These are phyloP conservation scores for Hydrotaea diabolus DNA, from an alignment of 2,888 invertebrate genomes.

Conservation along the genomic window DNA sequence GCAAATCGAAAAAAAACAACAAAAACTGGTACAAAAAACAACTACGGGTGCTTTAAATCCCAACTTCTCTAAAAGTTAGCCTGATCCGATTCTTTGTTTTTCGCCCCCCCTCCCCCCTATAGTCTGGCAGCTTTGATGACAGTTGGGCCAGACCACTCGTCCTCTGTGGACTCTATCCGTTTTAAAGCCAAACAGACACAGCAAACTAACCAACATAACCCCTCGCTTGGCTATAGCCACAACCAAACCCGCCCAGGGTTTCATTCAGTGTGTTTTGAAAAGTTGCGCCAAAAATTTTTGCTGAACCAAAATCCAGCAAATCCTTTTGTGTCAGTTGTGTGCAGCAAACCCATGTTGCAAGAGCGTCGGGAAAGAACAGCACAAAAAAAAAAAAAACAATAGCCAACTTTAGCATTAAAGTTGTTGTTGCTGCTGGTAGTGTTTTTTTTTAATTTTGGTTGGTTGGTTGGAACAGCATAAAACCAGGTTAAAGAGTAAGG, in stretches of 20 bases:
- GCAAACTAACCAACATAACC: background rate
- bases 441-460: too few species aligned
- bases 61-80: constrained; percentile 33
- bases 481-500: constrained; percentile 53
- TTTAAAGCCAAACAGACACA: background rate
- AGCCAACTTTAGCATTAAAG: background rate
- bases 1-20: constrained; percentile 5
- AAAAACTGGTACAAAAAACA: background rate
- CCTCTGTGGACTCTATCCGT: background rate
- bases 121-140: constrained; percentile 57
- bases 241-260: background rate
- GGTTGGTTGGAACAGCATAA: constrained; percentile 11
- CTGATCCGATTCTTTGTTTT: constrained; percentile 20
- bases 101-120: background rate
- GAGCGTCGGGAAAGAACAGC: background rate
- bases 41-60: background rate
- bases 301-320: background rate
- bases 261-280: constrained; percentile 21
- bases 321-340: constrained; percentile 30
- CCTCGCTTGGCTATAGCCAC: background rate
- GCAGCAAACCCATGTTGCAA: constrained; percentile 9
- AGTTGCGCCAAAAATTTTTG: constrained; percentile 48
- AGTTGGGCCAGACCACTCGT: constrained; percentile 43
- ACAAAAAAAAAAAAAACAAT: constrained; percentile 43
- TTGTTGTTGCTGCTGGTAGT: background rate